Conservation (phyloP, 2,113 vertebrate species). For the Thalassarche chlororhynchos region DNA sequence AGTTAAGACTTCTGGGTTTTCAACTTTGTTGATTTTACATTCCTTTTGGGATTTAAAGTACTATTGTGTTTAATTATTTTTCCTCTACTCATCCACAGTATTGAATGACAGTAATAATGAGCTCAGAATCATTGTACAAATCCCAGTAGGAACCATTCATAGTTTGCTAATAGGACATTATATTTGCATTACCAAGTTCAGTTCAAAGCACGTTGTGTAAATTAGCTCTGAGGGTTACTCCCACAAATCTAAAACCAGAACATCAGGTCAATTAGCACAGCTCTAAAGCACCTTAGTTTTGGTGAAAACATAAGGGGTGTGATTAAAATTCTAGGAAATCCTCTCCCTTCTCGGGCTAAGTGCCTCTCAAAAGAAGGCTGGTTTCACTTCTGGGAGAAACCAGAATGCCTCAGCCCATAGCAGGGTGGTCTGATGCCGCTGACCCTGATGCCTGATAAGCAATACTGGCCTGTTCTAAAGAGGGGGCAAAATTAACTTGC, state of each 20-base stretch:
- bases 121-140: conserved; percentile 60
- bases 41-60: conserved; percentile 43
- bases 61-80: conserved; percentile 62
- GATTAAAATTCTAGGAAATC: conserved; percentile 50
- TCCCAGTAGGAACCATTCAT: conserved; percentile 19
- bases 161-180: conserved; percentile 54
- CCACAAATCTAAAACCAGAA: conserved; percentile 48
- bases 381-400: neutral
- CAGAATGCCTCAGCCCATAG: neutral
- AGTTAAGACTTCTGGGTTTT: conserved; percentile 54
- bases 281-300: conserved; percentile 32
- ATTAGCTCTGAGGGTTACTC: conserved; percentile 52
- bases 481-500: neutral
- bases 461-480: neutral
- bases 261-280: conserved; percentile 64
- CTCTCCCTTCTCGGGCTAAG: neutral
- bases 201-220: conserved; percentile 21
- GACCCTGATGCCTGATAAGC: neutral
- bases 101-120: conserved; percentile 64
- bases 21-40: conserved; percentile 58
- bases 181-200: conserved; percentile 56
- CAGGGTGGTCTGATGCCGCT: neutral
- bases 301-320: conserved; percentile 13
- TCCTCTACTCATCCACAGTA: conserved; percentile 32
- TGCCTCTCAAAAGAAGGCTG: neutral